Percentiles rank a stretch among this genome's conserved stretches.
phyloP scores from a whole-genome alignment of 2,888 invertebrate species.

The Drosophila paranaensis region DNA sequence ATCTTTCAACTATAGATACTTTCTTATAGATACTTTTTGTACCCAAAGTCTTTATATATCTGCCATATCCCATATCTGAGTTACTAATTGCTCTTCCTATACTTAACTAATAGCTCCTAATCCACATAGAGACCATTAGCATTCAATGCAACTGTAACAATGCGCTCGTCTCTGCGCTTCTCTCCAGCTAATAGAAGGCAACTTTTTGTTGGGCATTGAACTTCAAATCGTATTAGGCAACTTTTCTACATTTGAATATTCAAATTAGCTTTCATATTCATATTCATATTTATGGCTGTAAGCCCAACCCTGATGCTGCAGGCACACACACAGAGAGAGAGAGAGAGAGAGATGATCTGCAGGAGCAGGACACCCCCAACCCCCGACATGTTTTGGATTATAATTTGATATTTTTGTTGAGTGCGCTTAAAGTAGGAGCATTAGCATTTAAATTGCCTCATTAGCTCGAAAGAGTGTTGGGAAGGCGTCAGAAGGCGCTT shows the following conservation, averaged over 20 bases:
- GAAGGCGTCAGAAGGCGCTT: slow-evolving; percentile 18
- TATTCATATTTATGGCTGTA: slow-evolving; percentile 36
- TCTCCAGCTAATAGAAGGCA: slow-evolving; percentile 1
- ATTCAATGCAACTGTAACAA: not conserved
- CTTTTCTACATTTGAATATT: slow-evolving; percentile 45
- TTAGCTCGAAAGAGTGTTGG: slow-evolving; percentile 38
- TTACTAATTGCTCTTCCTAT: not conserved
- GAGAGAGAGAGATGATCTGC: not conserved
- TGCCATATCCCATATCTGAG: too few species aligned
- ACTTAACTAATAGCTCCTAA: not conserved
- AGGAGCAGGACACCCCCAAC: slow-evolving; percentile 37
- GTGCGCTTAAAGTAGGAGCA: slow-evolving; percentile 38
- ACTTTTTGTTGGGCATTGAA: slow-evolving; percentile 24
- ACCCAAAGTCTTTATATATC: too few species aligned
- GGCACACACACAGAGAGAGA: slow-evolving; percentile 30
- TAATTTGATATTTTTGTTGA: slow-evolving; percentile 72
- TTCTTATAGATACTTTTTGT: not conserved
- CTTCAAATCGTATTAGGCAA: slow-evolving; percentile 49
- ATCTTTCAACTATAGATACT: too few species aligned
- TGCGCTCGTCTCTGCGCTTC: slow-evolving; percentile 14
- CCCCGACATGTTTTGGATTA: slow-evolving; percentile 60
- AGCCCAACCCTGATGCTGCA: slow-evolving; percentile 53
- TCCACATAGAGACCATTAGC: too few species aligned
- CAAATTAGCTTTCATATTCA: slow-evolving; percentile 36
- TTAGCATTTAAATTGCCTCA: slow-evolving; percentile 79